Base-by-base conservation (phyloP, 2,797 vertebrate species). In the Notolepis coatsorum region DNA sequence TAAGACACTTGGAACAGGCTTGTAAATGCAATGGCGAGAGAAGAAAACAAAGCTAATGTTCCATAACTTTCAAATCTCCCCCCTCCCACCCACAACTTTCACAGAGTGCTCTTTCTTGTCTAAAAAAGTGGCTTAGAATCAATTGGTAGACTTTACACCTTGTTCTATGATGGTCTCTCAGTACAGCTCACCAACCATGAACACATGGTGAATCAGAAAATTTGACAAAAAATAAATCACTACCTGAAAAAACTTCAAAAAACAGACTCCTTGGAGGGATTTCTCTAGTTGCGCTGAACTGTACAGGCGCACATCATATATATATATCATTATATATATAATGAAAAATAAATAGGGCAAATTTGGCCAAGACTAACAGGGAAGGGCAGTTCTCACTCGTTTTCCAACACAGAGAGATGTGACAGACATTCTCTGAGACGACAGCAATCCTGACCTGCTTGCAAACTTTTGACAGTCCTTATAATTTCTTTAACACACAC, bases 321-420 rank as follows among this genome's bases (percentile, higher is more conserved):
- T 86, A 90, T 83, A 90, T 72, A 73, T 91, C 91, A 76, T 85
- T 90, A 88, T 84, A 89, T 90, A 89, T 86, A 90, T 83, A 90
- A 73, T 91, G 91, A 85, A 76, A 91, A 93, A 94, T 93, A 94
- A 93, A 93, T 93, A 93, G 88, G 91, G 80, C 59, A 81, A 74
- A 82, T 88, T 89, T 84, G 86, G 90, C 87, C 80, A 63, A 74
- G 77, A 85, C 77, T 85, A 65, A 75, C 75, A 60, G 80, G 62
- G 78, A 82, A 79, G 69, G 69, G 66, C 60, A 42, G 67, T 27
- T 48, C 61, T 77, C 80, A 78, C 59, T 47, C 17, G 33, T 73
- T 52, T 60, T 71, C 75, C 60, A 71, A 58, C 18, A 73, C 56
- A 77, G 73, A 84, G 66, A 85, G 69, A 72, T 7, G 42, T 50